Base-by-base conservation (phyloP, 92 coral and sea anemone genomes). In the Actinostola sp. region DNA sequence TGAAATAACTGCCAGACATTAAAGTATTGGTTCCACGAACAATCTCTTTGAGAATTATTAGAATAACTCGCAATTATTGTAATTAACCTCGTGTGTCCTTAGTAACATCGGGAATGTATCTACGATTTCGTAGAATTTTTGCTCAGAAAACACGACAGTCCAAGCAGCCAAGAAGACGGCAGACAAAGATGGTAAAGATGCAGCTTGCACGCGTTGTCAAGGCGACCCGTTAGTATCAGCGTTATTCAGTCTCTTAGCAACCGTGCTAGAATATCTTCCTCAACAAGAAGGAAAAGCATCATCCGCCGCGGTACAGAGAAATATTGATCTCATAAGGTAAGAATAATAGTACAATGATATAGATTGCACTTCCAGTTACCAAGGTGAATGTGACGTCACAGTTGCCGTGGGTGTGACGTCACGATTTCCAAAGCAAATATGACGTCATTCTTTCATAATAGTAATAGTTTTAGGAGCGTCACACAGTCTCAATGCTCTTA, bases 321-420 rank as follows among this genome's bases (percentile, higher is more conserved):
- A 86, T 72, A 73, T 78, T 27, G 98, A 94, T 76, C 89, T 94
- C 25, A 84, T 94, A 58, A 85, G 98, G 98, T 94, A 46, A 16
- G 53, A 16, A 46, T 4, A 46, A 19, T 4, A 46, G 15, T 46
- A 46, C 17, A 46, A 46, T n/a, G n/a, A n/a, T n/a, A n/a, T n/a
- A n/a, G n/a, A n/a, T n/a, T n/a, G n/a, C n/a, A 19, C 58, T 5
- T 19, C 29, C 5, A 4, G 17, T 51, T 19, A 51, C 5, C 58
- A 19, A 51, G 58, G 15, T 5, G 5, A 25, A 25, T 51, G 58
- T 19, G 58, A 36, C 42, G 42, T 36, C 42, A 36, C 42, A 36
- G 42, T 36, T 36, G 11, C 42, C 42, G n/a, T n/a, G n/a, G n/a
- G n/a, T n/a, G n/a, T n/a, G n/a, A n/a, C n/a, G n/a, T n/a, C n/a